Evolutionary conservation across 2,113 vertebrate genomes (phyloP), one percentile per base, ranked within the genome.

Genomic region (Grallaria varia): DNA sequence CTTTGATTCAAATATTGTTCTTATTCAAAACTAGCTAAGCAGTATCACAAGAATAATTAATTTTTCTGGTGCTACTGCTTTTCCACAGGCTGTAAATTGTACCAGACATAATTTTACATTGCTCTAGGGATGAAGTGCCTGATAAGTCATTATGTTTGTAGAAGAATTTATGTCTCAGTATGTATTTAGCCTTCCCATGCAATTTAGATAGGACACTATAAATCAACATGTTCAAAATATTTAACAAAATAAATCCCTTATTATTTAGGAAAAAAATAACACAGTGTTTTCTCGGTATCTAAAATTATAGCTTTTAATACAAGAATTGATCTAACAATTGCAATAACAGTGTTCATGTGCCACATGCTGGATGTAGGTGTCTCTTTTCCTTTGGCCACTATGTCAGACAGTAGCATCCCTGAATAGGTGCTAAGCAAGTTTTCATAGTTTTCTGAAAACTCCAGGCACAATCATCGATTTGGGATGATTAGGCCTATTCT

Each of bases 1-100:
- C 39, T 90, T 94, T 93, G 56, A 91, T 81, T 93, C 63, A 44
- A 35, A 71, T 75, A 22, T 63, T 96, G 35, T 64, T 90, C 50
- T 90, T 68, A 59, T 89, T 88, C 44, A 74, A 94, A 92, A 78
- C 60, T 79, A 86, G 63, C 64, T 64, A 85, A 80, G 25, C 13
- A 72, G 4, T 0, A 69, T 77, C 68, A 67, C 24, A 88, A 86
- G 40, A 92, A 81, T 82, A 75, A 90, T 64, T 84, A 0, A 4
- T 75, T 92, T 84, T 94, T 73, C 62, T 83, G 33, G 21, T 74
- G 55, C 37, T 76, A 28, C 40, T 7, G 83, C 30, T 95, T 95
- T 92, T 94, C 25, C 24, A 87, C 24, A 89, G 80, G 23, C 35
- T 74, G 42, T 47, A 91, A 88, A 91, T 90, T 83, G 42, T 67